phyloP scores from a whole-genome alignment of 2,888 invertebrate genomes.

The Dynastes grantii region DNA sequence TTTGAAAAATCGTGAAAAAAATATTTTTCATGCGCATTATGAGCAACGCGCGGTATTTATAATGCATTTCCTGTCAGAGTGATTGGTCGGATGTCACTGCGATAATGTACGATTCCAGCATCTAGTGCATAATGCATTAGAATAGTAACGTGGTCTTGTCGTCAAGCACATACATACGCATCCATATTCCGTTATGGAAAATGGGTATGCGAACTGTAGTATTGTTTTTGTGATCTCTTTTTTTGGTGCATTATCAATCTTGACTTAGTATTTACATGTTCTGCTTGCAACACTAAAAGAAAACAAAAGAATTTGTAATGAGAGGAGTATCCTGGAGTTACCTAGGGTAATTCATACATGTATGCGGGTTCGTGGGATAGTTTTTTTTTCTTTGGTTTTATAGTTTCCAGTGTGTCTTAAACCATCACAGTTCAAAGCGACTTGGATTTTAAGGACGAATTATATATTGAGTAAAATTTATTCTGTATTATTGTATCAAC shows the following conservation, averaged over 20 bases:
- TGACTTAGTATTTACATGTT: too few relatives aligned
- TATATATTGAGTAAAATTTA: too few relatives aligned
- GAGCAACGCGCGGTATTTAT: constrained; percentile 14
- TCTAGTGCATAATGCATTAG: constrained; percentile 36
- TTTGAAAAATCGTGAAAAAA: not conserved
- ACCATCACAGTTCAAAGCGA: too few relatives aligned
- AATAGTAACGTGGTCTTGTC: constrained; percentile 24
- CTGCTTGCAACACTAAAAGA: too few relatives aligned
- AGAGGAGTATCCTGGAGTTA: too few relatives aligned
- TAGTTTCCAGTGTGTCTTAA: too few relatives aligned
- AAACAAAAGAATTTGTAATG: too few relatives aligned
- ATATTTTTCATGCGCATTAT: constrained; percentile 21
- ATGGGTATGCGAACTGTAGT: not conserved
- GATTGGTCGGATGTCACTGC: constrained; percentile 41
- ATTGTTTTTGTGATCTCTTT: not conserved
- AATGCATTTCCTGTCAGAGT: constrained; percentile 36
- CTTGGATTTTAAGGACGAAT: too few relatives aligned
- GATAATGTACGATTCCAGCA: constrained; percentile 17
- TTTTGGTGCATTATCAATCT: constrained; percentile 11
- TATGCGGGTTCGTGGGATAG: too few relatives aligned
- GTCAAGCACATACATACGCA: not conserved
- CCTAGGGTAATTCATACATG: too few relatives aligned
- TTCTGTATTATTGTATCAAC: too few relatives aligned
- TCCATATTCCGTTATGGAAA: constrained; percentile 28
- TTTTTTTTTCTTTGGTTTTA: too few relatives aligned